phyloP scores from a whole-genome alignment of 2,113 vertebrate genomes.

The Leptobrachium leishanense region DNA sequence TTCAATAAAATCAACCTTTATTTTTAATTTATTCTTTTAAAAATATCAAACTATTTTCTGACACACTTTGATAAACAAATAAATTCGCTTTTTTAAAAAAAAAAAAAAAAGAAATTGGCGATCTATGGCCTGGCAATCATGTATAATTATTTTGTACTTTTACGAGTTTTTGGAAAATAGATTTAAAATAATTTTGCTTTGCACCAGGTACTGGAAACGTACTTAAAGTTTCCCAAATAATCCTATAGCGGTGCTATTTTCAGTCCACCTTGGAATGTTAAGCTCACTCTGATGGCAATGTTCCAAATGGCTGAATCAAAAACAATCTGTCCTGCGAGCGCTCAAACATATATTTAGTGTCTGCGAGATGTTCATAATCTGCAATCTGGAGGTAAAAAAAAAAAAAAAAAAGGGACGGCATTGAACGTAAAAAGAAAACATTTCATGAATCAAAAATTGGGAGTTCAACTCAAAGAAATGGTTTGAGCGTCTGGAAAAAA shows the following conservation, averaged over 20 bases:
- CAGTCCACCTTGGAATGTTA: neutral
- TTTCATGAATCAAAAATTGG: conserved; percentile 35
- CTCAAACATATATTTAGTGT: conserved; percentile 6
- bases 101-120: too few relatives aligned
- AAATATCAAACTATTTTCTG: too few relatives aligned
- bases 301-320: conserved; percentile 3
- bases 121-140: too few relatives aligned
- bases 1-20: too few relatives aligned
- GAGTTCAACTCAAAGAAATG: conserved; percentile 58
- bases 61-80: too few relatives aligned
- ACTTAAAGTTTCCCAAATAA: too few relatives aligned
- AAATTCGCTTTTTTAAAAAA: too few relatives aligned
- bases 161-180: too few relatives aligned
- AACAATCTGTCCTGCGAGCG: conserved; percentile 17
- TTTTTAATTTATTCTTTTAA: too few relatives aligned
- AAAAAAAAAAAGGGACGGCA: neutral
- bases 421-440: conserved; percentile 25
- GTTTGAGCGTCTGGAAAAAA: conserved; percentile 58
- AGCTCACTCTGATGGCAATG: neutral
- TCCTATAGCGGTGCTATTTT: neutral
- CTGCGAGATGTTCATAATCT: conserved; percentile 19
- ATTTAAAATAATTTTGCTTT: too few relatives aligned
- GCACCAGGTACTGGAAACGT: too few relatives aligned
- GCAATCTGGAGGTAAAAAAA: neutral
- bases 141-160: too few relatives aligned